Evolutionary conservation across 1,140 invertebrate genomes (phyloP), one percentile per base, ranked within the genome.

Genomic region (Zaprionus taronus): DNA sequence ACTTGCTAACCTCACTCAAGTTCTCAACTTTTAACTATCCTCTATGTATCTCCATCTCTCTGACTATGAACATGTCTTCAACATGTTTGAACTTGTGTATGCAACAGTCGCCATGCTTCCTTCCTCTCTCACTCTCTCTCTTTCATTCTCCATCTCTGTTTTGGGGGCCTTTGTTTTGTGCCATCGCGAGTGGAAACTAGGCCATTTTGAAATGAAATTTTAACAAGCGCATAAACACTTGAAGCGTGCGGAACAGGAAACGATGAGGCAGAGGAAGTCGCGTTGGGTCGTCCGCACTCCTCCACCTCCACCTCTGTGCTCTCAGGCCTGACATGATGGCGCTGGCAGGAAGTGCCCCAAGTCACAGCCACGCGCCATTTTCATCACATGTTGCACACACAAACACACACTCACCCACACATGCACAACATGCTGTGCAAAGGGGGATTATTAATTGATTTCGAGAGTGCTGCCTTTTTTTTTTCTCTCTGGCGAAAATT

Each of bases 181-280:
- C 11, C 20, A 5, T 6, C 24, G 38, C 24, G 12, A 44, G 38
- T n/a, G 38, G 38, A 77, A 73, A 68, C 64, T 77, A 64, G 71
- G 74, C 38, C 68, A 72, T 63, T 72, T 72, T 57, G 14, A n/a
- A 55, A 57, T 69, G 41, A 65, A 73, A 68, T 72, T 77, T 71
- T 57, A 72, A 65, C 53, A 63, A 61, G 61, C 71, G 63, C 44
- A 64, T 36, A 28, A 69, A 41, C 41, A 70, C 61, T 71, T 61
- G 34, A 69, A 73, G 36, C 44, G 57, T 65, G 61, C 17, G 76
- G 49, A 55, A 62, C 38, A 47, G 61, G 67, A 79, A 75, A 53
- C 55, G 31, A 56, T 36, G 36, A 28, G 49, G 53, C 53, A 51
- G 12, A 22, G 24, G 26, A 56, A 56, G 47, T 51, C 47, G 20